phyloP scores from a whole-genome alignment of 2,888 invertebrate species.

The Heterodera filipjevi region DNA sequence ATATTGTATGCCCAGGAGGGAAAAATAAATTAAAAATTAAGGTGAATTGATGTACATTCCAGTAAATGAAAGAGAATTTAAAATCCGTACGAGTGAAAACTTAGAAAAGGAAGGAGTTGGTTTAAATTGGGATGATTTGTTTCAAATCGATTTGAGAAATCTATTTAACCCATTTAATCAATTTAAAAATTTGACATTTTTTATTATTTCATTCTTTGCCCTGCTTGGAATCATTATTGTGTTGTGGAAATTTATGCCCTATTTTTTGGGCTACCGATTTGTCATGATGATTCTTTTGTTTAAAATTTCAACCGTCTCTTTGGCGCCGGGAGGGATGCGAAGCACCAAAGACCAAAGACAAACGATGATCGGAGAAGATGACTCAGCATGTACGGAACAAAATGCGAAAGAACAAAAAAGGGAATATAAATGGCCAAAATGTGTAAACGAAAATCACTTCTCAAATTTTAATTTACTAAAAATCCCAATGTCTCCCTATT shows the following conservation, averaged over 20 bases:
- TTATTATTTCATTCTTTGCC: neutral
- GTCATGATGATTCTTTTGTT: neutral
- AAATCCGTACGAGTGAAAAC: neutral
- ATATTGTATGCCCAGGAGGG: neutral
- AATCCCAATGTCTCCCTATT: neutral
- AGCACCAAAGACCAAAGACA: neutral
- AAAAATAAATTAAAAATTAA: neutral
- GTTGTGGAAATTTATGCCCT: neutral
- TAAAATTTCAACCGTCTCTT: neutral
- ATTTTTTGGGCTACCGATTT: neutral
- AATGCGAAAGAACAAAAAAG: neutral
- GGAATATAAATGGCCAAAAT: neutral
- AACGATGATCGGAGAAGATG: neutral
- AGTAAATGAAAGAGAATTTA: constrained; percentile 2
- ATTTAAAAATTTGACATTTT: neutral
- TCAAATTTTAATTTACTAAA: neutral
- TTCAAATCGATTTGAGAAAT: neutral
- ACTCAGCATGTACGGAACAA: neutral
- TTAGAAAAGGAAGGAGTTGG: neutral
- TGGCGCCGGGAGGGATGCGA: neutral
- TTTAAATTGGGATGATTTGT: neutral
- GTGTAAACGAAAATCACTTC: neutral
- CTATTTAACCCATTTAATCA: neutral
- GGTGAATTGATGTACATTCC: neutral
- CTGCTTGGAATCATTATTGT: neutral